Base-by-base conservation (phyloP, 2,113 vertebrate species). In the Poeciliopsis prolifica region DNA sequence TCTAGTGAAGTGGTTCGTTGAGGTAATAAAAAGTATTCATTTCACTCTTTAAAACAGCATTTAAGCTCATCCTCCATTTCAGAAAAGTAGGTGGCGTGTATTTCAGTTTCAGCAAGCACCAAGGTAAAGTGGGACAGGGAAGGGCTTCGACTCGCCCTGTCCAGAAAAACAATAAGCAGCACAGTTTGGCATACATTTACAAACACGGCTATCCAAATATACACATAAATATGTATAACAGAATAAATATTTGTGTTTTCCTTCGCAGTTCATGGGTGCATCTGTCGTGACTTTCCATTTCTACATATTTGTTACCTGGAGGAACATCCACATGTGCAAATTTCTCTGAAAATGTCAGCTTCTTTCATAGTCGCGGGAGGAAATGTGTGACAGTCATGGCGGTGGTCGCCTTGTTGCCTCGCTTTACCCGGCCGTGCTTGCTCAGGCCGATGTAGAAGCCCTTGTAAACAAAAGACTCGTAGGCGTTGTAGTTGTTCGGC, bases 401-500 rank as follows among this genome's bases (percentile, higher is more conserved):
- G 30, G 95, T 94, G 87, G 96, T 96, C 86, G 97, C 97, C 83
- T 95, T 96, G 93, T 94, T 97, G 93, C 97, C 97, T 85, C 95
- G 93, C 93, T 98, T 98, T 65, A 94, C 92, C 75, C 95, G 95
- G 77, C 97, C 96, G 0, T 98, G 92, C 88, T 98, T 98, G 95
- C 97, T 98, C 89, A 99, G 95, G 12, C 96, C 97, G 10, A 98
- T 92, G 89, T 97, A 98, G 86, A 95, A 94, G 28, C 97, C 95
- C 30, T 78, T 91, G 93, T 98, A 96, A 88, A 90, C 77, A 40
- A 94, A 95, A 58, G 96, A 98, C 92, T 99, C 97, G 0, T 98
- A 98, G 12, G 97, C 96, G 0, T 99, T 99, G 93, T 98, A 99
- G 89, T 98, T 98, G 87, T 99, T 99, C 87, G 97, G 95, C 91